Evolutionary conservation across 2,113 vertebrate genomes (phyloP).

Genomic region (Corvus cornix): DNA sequence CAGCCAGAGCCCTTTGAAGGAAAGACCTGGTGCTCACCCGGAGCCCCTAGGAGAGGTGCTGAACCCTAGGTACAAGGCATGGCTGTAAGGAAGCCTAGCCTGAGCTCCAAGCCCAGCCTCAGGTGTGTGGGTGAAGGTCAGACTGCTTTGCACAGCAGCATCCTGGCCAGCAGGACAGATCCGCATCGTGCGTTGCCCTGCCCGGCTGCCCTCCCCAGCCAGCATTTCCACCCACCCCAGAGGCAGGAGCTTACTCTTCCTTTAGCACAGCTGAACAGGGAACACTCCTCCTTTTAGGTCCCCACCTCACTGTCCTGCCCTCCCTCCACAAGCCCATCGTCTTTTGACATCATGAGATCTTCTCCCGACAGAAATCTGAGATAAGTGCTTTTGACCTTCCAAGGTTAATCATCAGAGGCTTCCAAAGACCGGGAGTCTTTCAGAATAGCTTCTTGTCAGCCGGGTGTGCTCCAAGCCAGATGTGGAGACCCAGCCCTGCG

Average conservation of each 20-base stretch:
- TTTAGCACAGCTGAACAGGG: not conserved
- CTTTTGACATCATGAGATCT: not conserved
- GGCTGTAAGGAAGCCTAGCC: not conserved
- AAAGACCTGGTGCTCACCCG: not conserved
- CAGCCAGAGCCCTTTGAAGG: not conserved
- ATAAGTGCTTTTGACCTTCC: conserved; percentile 38
- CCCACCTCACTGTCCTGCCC: not conserved
- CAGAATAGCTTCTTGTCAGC: conserved; percentile 11
- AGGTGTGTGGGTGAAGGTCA: not conserved
- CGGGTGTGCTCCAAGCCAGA: conserved; percentile 8
- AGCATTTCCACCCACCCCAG: not conserved
- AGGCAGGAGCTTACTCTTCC: not conserved
- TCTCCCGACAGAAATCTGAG: not conserved
- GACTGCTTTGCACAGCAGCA: accelerated
- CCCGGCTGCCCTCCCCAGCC: not conserved
- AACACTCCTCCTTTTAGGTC: not conserved
- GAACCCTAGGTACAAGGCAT: not conserved
- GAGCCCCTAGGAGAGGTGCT: not conserved
- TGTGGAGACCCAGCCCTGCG: conserved; percentile 41
- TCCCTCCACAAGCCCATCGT: not conserved
- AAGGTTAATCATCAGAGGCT: conserved; percentile 30
- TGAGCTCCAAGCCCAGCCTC: not conserved
- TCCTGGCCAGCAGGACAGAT: not conserved
- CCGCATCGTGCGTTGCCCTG: not conserved
- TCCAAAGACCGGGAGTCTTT: not conserved